A percentile compares a stretch with the other conserved stretches of the same genome.
Conservation (phyloP, 2,888 invertebrate genomes). For the Achlya flavicornis region DNA sequence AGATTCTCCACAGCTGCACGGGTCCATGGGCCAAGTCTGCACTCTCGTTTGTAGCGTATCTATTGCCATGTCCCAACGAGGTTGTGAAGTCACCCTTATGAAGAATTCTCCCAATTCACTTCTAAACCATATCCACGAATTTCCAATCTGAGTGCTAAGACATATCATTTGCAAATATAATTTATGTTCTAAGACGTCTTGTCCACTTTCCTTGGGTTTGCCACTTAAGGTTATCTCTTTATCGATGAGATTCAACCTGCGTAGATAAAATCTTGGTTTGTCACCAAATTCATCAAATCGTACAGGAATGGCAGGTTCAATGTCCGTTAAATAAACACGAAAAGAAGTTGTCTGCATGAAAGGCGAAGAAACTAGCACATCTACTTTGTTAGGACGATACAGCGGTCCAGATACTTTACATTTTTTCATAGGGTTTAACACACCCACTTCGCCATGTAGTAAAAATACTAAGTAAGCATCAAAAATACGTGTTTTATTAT, state of each 20-base stretch:
- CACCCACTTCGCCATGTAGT: conserved; percentile 59
- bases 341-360: conserved; percentile 51
- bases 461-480: conserved; percentile 71
- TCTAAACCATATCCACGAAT: conserved; percentile 74
- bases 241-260: conserved; percentile 67
- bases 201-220: conserved; percentile 56
- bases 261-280: conserved; percentile 58
- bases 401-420: conserved; percentile 71
- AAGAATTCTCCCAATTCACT: conserved; percentile 72
- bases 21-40: conserved; percentile 65
- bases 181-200: conserved; percentile 61
- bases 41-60: conserved; percentile 65
- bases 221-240: conserved; percentile 60
- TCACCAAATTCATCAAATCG: conserved; percentile 42
- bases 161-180: conserved; percentile 69
- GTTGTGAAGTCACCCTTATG: conserved; percentile 66
- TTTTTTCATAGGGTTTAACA: conserved; percentile 62
- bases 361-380: conserved; percentile 65
- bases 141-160: conserved; percentile 64
- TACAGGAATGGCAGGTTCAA: conserved; percentile 65
- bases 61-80: conserved; percentile 70
- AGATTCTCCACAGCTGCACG: conserved; percentile 70
- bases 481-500: conserved; percentile 76
- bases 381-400: conserved; percentile 70
- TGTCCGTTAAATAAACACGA: conserved; percentile 59